Evolutionary conservation across 2,888 invertebrate genomes (phyloP).

Genomic region (Agrilus biguttatus): DNA sequence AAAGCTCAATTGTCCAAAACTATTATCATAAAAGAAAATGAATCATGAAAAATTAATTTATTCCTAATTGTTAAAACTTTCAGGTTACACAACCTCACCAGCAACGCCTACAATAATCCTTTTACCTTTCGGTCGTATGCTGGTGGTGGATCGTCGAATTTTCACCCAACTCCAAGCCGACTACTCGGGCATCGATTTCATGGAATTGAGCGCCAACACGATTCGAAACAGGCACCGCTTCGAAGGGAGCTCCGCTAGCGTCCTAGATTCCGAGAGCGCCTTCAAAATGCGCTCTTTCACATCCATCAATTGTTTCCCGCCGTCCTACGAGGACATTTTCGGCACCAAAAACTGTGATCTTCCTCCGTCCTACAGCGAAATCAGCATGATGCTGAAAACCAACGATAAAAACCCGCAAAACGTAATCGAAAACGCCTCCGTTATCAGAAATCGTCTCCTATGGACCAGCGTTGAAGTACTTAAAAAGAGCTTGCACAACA

Average conservation of each 20-base stretch:
- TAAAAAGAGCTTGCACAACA: too few relatives aligned
- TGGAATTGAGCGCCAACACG: constrained; percentile 37
- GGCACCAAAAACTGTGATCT: constrained; percentile 24
- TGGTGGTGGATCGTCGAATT: constrained; percentile 39
- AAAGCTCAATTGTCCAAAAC: too few relatives aligned
- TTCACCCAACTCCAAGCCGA: constrained; percentile 35
- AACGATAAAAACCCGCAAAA: not conserved
- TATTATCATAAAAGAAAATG: too few relatives aligned
- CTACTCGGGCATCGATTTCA: constrained; percentile 33
- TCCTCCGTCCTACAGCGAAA: constrained; percentile 29
- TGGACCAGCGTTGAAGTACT: not conserved
- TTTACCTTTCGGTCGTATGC: constrained; percentile 39
- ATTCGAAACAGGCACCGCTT: constrained; percentile 30
- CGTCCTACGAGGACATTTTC: constrained; percentile 39
- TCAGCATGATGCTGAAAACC: constrained; percentile 19
- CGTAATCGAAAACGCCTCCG: not conserved
- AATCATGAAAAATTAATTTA: too few relatives aligned
- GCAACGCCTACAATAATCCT: constrained; percentile 40
- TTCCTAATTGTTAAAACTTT: constrained; percentile 3
- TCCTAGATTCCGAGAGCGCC: constrained; percentile 37
- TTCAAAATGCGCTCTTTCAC: constrained; percentile 37
- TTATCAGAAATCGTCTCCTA: not conserved
- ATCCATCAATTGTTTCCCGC: constrained; percentile 34
- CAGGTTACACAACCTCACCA: constrained; percentile 18
- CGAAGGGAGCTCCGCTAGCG: constrained; percentile 30